Evolutionary conservation across 2,113 vertebrate species (phyloP).

Genomic region (Platichthys stellatus): DNA sequence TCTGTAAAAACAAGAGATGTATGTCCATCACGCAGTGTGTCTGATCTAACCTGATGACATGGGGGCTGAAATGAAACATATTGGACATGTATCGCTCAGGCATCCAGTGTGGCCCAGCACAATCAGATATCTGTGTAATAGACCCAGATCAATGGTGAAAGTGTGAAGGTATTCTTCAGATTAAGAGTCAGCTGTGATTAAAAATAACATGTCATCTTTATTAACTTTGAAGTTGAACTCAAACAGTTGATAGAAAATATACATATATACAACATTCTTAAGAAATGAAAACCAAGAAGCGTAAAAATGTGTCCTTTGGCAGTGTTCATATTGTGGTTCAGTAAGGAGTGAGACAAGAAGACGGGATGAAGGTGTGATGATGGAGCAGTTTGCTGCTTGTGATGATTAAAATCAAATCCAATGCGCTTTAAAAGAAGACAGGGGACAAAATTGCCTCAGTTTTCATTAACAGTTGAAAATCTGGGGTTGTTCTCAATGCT

Average conservation of each 20-base stretch:
- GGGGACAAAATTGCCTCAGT: not conserved
- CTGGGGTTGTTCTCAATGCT: not conserved
- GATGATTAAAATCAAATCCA: not conserved
- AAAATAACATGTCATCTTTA: slow-evolving; percentile 64
- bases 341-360: not conserved
- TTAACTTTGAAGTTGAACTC: slow-evolving; percentile 61
- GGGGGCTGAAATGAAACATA: too few species aligned
- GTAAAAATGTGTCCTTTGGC: slow-evolving; percentile 47
- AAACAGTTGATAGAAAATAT: slow-evolving; percentile 66
- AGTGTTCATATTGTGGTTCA: slow-evolving; percentile 36
- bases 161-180: not conserved
- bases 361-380: not conserved
- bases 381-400: too few species aligned
- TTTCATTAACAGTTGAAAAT: not conserved
- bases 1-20: too few species aligned
- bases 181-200: not conserved
- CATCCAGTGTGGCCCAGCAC: too few species aligned
- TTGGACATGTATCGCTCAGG: too few species aligned
- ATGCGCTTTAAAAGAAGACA: not conserved
- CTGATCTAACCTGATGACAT: too few species aligned
- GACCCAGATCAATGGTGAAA: not conserved
- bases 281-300: slow-evolving; percentile 28
- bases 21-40: too few species aligned
- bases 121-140: too few species aligned
- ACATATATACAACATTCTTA: slow-evolving; percentile 61